Conservation (phyloP, 2,113 vertebrate species). For the Maccullochella peelii region DNA sequence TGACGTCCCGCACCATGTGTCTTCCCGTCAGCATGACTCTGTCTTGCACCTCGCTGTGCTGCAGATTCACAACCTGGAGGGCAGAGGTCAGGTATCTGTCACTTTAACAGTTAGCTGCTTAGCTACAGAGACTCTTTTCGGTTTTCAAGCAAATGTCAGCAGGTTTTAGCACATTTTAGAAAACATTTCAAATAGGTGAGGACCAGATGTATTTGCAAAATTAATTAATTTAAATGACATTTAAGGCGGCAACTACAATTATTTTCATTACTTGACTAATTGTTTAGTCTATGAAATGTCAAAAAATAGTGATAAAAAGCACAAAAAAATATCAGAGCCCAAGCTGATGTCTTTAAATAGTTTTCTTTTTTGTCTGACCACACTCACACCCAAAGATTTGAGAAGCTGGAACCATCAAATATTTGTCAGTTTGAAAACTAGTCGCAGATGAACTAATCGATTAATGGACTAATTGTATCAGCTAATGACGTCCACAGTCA, state of each 20-base stretch:
- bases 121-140: background rate
- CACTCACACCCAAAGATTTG: too few species aligned
- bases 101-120: background rate
- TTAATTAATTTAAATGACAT: background rate
- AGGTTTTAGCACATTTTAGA: background rate
- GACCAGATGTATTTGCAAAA: background rate
- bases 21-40: conserved; percentile 97
- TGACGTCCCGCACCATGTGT: conserved; percentile 98
- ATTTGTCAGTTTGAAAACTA: too few species aligned
- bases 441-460: too few species aligned
- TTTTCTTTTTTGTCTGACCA: too few species aligned
- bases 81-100: background rate
- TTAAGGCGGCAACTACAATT: background rate
- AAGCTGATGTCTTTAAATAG: too few species aligned
- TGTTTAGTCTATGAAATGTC: too few species aligned
- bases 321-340: too few species aligned
- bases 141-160: background rate
- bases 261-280: too few species aligned
- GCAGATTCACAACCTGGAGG: conserved; percentile 95
- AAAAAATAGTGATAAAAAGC: too few species aligned
- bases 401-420: too few species aligned
- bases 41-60: conserved; percentile 98
- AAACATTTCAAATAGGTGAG: background rate
- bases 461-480: too few species aligned
- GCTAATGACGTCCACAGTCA: background rate